Conservation (phyloP, 30 jellyfish, hydroid and myxozoan genomes). For the Aurelia sp. region DNA sequence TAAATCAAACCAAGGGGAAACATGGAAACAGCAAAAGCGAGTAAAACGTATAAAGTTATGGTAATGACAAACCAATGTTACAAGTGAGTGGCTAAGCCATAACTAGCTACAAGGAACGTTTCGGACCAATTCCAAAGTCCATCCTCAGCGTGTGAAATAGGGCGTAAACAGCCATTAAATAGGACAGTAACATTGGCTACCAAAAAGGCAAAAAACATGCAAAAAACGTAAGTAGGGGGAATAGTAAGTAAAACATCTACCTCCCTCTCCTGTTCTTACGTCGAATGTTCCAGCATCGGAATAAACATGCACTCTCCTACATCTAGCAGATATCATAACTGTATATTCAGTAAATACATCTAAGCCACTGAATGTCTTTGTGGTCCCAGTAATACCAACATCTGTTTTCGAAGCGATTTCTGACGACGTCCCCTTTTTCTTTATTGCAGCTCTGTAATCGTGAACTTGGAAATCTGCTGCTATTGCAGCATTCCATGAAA, state of each 20-base stretch:
- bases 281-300: constrained; percentile 45
- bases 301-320: background rate
- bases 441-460: constrained; percentile 33
- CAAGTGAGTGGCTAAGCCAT: no score
- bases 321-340: constrained; percentile 44
- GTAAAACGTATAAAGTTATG: no score
- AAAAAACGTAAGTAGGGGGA: no score
- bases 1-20: no score
- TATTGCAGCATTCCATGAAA: constrained; percentile 34
- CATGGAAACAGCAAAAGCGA: no score
- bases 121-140: background rate
- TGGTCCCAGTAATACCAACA: background rate
- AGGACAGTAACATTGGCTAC: no score
- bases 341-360: constrained; percentile 47
- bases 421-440: constrained; percentile 21
- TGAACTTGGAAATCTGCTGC: constrained; percentile 36
- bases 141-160: no score
- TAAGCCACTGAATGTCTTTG: constrained; percentile 37
- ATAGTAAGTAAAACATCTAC: background rate
- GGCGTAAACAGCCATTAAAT: no score
- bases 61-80: no score
- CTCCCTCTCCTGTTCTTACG: constrained; percentile 66
- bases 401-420: background rate
- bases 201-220: no score
- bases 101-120: no score